Evolutionary conservation across 2,888 invertebrate genomes (phyloP).

Genomic region (Mythimna vitellina): DNA sequence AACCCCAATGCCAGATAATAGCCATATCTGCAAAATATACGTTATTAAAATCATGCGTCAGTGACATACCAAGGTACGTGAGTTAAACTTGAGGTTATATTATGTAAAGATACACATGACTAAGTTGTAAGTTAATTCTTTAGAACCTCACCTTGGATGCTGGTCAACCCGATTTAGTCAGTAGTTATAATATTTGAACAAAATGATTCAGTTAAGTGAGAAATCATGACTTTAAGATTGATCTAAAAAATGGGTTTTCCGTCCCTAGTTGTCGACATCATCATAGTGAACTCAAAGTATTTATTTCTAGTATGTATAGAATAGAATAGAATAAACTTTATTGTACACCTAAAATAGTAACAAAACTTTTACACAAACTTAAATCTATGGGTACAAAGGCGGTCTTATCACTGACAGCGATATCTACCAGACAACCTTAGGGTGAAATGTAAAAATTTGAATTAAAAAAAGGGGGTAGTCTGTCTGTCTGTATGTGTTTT

Average conservation of each 20-base stretch:
- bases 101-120: constrained; percentile 24
- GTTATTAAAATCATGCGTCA: constrained; percentile 17
- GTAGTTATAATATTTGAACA: constrained; percentile 6
- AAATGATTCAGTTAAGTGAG: constrained; percentile 6
- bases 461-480: no score
- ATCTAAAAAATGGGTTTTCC: background rate
- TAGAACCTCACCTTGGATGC: constrained; percentile 18
- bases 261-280: background rate
- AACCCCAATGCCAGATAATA: constrained; percentile 27
- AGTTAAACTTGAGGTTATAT: constrained; percentile 3
- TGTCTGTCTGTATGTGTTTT: no score
- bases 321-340: no score
- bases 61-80: constrained; percentile 26
- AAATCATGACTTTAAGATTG: background rate
- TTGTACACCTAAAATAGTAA: no score
- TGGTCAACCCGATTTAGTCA: constrained; percentile 21
- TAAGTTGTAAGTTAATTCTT: constrained; percentile 13
- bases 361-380: no score
- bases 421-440: no score
- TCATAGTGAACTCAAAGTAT: background rate
- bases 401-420: no score
- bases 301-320: no score
- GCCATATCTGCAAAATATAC: background rate
- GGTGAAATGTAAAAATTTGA: no score
- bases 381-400: no score